phyloP scores from a whole-genome alignment of 2,113 vertebrate species.

The Heliornis fulica region DNA sequence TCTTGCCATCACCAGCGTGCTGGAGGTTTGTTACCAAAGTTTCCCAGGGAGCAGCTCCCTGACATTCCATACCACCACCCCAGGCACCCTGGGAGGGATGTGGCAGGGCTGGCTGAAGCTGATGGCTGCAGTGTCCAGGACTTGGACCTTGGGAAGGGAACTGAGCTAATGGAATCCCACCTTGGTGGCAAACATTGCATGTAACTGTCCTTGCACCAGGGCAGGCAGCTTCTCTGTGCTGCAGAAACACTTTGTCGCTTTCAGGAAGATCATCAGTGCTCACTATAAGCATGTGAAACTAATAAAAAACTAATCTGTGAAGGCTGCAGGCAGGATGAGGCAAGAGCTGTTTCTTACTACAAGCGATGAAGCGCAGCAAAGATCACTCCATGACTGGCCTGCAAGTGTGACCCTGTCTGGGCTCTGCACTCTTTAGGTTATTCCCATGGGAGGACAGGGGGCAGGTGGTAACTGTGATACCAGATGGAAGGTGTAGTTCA shows the following conservation, averaged over 20 bases:
- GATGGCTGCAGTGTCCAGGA: rapidly evolving
- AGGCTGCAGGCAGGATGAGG: neutral
- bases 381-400: too few species aligned
- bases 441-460: neutral
- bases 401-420: neutral
- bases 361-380: neutral
- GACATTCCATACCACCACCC: rapidly evolving
- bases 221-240: neutral
- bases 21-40: neutral
- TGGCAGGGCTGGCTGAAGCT: rapidly evolving
- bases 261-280: neutral
- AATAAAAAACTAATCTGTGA: neutral
- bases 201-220: neutral
- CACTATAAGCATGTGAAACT: neutral
- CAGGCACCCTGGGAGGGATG: rapidly evolving
- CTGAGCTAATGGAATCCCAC: neutral
- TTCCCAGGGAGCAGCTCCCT: neutral
- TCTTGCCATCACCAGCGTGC: rapidly evolving
- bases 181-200: neutral
- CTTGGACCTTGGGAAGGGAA: rapidly evolving
- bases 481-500: neutral
- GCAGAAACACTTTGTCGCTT: neutral
- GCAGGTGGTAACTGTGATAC: neutral
- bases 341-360: neutral
- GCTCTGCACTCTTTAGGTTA: neutral